Base-by-base conservation (phyloP, 2,797 vertebrate genomes). In the Merluccius polli region DNA sequence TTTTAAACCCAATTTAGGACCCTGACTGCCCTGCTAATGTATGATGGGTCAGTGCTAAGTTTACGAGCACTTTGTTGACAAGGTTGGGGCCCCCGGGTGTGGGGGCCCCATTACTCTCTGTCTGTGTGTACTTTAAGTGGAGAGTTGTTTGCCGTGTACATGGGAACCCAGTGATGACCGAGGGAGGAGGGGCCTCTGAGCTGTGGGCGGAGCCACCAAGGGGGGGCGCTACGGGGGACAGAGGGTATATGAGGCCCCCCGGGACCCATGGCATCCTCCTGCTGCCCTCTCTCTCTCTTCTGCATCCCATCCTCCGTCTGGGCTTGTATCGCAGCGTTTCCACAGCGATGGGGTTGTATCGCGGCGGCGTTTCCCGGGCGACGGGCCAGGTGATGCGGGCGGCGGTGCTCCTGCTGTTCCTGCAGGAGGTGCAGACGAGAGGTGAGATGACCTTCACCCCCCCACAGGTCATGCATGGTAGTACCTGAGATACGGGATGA, bases 331-430 rank as follows among this genome's bases (percentile, higher is more conserved):
- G 9, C 52, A 27, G 59, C 24, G 24, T 65, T 65, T 65, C 36
- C 24, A 65, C 24, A 10, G 24, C n/a, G 59, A 65, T 65, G 59
- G 59, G 59, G n/a, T 65, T 65, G 10, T 27, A 27, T 65, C 59
- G 10, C n/a, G 59, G 10, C n/a, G 59, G 24, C 10, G 24, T 27
- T 65, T 65, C 59, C 59, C 10, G 10, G 59, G 59, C 59, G 59
- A 65, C 59, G 59, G 59, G 59, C 15, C 59, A 13, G 59, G n/a
- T 13, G 59, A 65, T 65, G 59, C 87, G 82, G 76, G 85, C 87
- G 13, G 75, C 71, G 0, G 75, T 90, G 81, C 65, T 94, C 74
- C 85, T 93, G 6, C 93, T 88, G 85, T 69, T 93, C 83, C 86
- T 85, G 52, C 89, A 85, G 84, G 73, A 77, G 0, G 88, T 81